Evolutionary conservation across 2,797 vertebrate genomes (phyloP), one percentile per base, ranked within the genome.

Genomic region (Tapirus indicus): DNA sequence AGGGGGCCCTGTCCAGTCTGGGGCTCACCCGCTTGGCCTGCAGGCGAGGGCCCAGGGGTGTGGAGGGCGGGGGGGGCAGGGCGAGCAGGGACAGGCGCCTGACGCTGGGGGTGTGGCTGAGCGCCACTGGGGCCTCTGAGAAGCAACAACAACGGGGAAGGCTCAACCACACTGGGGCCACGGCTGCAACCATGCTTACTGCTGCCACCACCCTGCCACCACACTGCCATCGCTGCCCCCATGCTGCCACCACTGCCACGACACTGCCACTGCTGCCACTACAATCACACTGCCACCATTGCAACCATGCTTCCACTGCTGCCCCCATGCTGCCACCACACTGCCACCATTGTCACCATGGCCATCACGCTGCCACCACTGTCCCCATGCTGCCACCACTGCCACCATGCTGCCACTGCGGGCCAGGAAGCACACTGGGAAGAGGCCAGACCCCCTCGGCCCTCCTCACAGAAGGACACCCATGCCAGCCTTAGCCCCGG

Each of bases 31-130:
- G 98, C 99, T 99, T 98, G 98, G 93, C 93, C 86, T 35, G 74
- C 13, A 32, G 35, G 32, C 5, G 32, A 86, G 99, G 98, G 0
- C 99, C 99, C 4, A 88, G 94, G 85, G 97, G 97, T 89, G 98
- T 98, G 72, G 98, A 98, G 98, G 98, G 86, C 95, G 98, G 99
- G 99, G 99, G 98, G 98, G 99, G 99, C 49, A 99, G 99, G 56
- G 99, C 98, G 97, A 99, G 99, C 94, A 99, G 99, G 98, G 99
- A 99, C 95, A 99, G 99, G 98, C 99, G 99, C 98, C 99, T 98
- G 98, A 99, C 95, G 95, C 99, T 99, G 98, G 99, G 99, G 98
- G 98, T 97, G 78, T 97, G 98, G 98, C 98, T 98, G 98, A 98
- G 97, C 2, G 98, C 98, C 66, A 96, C 97, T 98, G 98, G 98